These are phyloP conservation scores for Lacanobia oleracea DNA, from an alignment of 2,888 invertebrate species.

Conservation along the genomic window DNA sequence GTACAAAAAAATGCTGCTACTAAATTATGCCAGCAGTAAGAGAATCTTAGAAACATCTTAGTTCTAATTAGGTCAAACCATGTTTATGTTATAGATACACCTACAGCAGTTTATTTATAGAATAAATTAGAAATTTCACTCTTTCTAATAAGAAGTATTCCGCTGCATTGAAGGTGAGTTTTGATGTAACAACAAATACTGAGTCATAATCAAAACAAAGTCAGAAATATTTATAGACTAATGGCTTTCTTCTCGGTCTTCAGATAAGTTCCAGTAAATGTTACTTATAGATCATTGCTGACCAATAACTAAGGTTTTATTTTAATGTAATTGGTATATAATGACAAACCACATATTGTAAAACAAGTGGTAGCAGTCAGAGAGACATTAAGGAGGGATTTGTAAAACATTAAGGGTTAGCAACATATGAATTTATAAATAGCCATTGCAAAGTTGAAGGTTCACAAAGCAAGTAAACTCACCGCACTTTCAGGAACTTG, in stretches of 20 bases:
- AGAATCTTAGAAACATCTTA: constrained; percentile 5
- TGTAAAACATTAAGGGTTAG: not conserved
- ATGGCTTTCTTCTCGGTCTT: not conserved
- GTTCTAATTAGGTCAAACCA: constrained; percentile 42
- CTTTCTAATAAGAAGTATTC: not conserved
- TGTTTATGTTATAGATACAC: constrained; percentile 36
- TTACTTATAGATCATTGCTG: not conserved
- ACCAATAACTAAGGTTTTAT: not conserved
- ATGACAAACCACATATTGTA: not conserved
- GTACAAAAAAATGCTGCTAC: not conserved
- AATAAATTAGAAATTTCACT: not conserved
- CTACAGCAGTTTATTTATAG: constrained; percentile 37
- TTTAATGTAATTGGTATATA: not conserved
- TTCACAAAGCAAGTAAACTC: constrained; percentile 62
- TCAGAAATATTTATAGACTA: not conserved
- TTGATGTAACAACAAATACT: constrained; percentile 7
- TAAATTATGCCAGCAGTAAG: not conserved
- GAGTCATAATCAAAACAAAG: constrained; percentile 1
- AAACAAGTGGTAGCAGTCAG: not conserved
- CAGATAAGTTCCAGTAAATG: not conserved
- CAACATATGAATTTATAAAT: not conserved
- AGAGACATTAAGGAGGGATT: not conserved
- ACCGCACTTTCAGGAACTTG: constrained; percentile 89
- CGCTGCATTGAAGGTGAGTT: constrained; percentile 11
- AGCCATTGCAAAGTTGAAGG: not conserved